Percentiles rank a stretch among this genome's conserved stretches.
Conservation (phyloP, 2,797 vertebrate genomes). For the Aratinga solstitialis region DNA sequence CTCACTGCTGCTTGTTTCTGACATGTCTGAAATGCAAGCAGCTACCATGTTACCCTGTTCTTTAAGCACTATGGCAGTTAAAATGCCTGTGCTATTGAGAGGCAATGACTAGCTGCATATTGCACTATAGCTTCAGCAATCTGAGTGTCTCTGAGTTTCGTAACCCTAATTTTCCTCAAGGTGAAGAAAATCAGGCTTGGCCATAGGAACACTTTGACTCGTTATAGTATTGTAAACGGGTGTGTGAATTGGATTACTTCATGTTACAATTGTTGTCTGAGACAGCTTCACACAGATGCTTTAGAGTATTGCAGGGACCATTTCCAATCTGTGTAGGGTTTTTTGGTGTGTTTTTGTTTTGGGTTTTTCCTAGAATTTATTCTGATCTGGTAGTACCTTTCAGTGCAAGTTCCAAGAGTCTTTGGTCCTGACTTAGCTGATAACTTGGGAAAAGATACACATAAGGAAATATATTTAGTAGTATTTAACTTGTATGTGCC, state of each 20-base stretch:
- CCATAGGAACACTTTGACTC: neutral
- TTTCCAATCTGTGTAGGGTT: neutral
- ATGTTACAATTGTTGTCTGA: neutral
- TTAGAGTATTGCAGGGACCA: neutral
- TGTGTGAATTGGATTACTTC: neutral
- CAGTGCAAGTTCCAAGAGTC: neutral
- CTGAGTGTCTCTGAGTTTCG: neutral
- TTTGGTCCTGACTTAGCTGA: neutral
- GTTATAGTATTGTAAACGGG: neutral
- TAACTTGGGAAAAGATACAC: neutral
- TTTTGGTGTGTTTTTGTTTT: neutral
- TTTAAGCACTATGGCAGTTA: neutral
- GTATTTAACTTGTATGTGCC: neutral
- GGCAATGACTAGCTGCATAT: rapidly evolving
- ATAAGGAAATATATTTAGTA: neutral
- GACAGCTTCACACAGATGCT: neutral
- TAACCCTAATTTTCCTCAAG: neutral
- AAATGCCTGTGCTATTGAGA: neutral
- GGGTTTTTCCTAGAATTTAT: neutral
- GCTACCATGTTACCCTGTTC: neutral
- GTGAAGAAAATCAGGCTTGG: neutral
- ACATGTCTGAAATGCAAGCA: neutral
- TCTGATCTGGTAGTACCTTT: neutral
- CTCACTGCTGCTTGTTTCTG: neutral
- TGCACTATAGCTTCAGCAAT: neutral